Evolutionary conservation across 2,797 vertebrate species (phyloP).

Genomic region (Tenualosa thibaudeaui): DNA sequence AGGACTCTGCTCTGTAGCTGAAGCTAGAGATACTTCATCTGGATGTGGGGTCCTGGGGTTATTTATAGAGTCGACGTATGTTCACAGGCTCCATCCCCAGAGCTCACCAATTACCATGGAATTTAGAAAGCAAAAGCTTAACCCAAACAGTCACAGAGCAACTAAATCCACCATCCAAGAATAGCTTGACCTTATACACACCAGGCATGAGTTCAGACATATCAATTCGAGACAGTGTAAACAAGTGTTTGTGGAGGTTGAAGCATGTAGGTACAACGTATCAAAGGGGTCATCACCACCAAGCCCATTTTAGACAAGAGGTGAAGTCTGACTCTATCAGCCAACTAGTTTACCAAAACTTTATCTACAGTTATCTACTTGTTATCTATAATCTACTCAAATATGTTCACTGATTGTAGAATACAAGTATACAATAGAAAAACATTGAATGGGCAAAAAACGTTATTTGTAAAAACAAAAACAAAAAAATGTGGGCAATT

Average conservation of each 20-base stretch:
- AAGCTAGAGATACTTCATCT: background rate
- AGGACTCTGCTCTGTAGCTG: background rate
- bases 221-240: constrained; percentile 56
- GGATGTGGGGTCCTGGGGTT: constrained; percentile 53
- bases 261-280: constrained; percentile 25
- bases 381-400: background rate
- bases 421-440: background rate
- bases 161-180: constrained; percentile 59
- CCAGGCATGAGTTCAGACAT: constrained; percentile 55
- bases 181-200: constrained; percentile 72
- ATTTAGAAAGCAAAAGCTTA: constrained; percentile 76
- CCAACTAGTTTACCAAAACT: background rate
- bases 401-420: background rate
- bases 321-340: background rate
- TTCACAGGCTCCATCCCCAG: constrained; percentile 67
- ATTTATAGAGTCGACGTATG: constrained; percentile 69
- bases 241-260: constrained; percentile 29
- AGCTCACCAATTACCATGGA: constrained; percentile 77
- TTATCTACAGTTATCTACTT: background rate
- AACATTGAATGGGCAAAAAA: background rate
- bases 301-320: background rate
- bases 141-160: constrained; percentile 67
- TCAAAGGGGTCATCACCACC: background rate
- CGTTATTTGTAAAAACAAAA: background rate
- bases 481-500: background rate